Conservation (phyloP, 2,888 invertebrate species). For the Dasysyrphus tricinctus region DNA sequence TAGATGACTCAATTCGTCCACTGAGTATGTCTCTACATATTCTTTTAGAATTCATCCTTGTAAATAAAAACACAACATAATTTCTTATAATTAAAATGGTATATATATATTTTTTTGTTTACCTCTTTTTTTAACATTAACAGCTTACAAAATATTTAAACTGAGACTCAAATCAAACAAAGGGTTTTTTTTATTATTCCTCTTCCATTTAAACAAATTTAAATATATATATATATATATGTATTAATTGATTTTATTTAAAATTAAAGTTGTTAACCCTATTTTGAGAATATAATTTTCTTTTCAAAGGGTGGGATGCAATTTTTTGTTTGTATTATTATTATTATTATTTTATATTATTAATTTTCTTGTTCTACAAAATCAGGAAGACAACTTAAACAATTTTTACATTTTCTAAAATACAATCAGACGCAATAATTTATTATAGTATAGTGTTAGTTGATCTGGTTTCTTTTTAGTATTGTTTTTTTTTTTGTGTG, state of each 20-base stretch:
- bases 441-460: slow-evolving; percentile 63
- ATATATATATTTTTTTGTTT: slow-evolving; percentile 48
- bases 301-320: slow-evolving; percentile 66
- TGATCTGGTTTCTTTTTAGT: slow-evolving; percentile 41
- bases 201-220: slow-evolving; percentile 26
- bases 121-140: slow-evolving; percentile 68
- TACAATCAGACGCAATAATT: slow-evolving; percentile 68
- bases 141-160: slow-evolving; percentile 70
- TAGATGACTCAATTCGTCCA: no score
- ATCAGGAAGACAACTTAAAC: slow-evolving; percentile 49
- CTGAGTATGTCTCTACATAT: no score
- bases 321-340: slow-evolving; percentile 6
- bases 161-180: slow-evolving; percentile 60
- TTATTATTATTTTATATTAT: not conserved
- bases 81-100: slow-evolving; percentile 47
- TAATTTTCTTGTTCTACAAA: slow-evolving; percentile 32
- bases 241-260: slow-evolving; percentile 28
- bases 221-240: slow-evolving; percentile 11
- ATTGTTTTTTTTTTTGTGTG: slow-evolving; percentile 35
- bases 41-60: no score
- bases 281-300: slow-evolving; percentile 49
- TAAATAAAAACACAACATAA: not conserved
- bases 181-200: not conserved
- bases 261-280: slow-evolving; percentile 40
- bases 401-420: slow-evolving; percentile 54